phyloP scores from a whole-genome alignment of 2,113 vertebrate species.

The Cyprinodon tularosa region DNA sequence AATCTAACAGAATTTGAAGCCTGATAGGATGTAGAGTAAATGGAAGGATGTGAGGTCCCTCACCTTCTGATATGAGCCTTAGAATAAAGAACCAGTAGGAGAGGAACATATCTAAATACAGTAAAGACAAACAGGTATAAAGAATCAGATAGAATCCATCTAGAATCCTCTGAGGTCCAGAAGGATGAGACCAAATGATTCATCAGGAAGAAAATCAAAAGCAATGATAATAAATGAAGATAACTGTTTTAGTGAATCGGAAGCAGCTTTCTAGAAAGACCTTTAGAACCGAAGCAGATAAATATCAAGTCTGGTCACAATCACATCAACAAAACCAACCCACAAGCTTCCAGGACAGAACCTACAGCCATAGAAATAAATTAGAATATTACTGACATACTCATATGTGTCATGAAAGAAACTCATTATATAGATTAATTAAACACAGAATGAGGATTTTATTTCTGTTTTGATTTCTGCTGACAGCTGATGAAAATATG shows the following conservation, averaged over 20 bases:
- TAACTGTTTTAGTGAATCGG: neutral
- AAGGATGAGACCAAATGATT: conserved; percentile 67
- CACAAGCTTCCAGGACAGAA: conserved; percentile 56
- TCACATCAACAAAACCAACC: conserved; percentile 62
- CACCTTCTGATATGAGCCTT: conserved; percentile 48
- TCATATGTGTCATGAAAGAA: too few species aligned
- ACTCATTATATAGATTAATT: too few species aligned
- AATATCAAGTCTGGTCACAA: conserved; percentile 58
- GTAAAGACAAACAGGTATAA: neutral
- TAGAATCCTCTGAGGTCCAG: neutral
- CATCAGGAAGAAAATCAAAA: conserved; percentile 26
- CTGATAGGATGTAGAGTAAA: conserved; percentile 32
- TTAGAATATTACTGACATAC: too few species aligned
- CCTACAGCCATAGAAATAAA: conserved; percentile 49
- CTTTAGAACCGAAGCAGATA: conserved; percentile 43
- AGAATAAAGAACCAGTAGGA: conserved; percentile 30
- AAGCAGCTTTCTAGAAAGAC: conserved; percentile 45
- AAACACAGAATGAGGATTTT: too few species aligned
- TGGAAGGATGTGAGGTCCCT: conserved; percentile 24
- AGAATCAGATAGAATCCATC: conserved; percentile 32
- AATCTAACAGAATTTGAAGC: conserved; percentile 55
- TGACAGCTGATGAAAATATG: too few species aligned
- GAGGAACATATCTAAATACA: conserved; percentile 25
- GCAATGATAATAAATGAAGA: conserved; percentile 18
- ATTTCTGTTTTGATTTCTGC: too few species aligned